Evolutionary conservation across 2,113 vertebrate species (phyloP).

Genomic region (Lycocorax pyrrhopterus): DNA sequence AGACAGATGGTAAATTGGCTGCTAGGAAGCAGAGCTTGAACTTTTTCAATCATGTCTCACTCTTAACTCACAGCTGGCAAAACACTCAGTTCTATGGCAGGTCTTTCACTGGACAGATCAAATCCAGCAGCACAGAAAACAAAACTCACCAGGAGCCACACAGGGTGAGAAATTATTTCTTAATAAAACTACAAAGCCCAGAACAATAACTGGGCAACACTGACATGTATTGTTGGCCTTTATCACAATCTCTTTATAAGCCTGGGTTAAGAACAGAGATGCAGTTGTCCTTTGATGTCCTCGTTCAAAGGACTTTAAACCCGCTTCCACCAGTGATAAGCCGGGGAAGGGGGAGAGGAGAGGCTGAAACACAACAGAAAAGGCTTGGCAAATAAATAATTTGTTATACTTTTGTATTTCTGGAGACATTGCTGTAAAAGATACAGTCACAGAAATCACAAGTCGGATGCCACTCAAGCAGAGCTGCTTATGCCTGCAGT

Average conservation of each 20-base stretch:
- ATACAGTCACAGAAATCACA: not conserved
- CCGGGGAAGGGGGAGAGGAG: not conserved
- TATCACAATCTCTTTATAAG: constrained; percentile 77
- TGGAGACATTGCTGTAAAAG: not conserved
- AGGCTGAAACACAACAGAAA: constrained; percentile 26
- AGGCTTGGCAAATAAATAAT: constrained; percentile 1
- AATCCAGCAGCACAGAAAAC: constrained; percentile 64
- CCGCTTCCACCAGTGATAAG: constrained; percentile 51
- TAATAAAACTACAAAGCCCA: constrained; percentile 79
- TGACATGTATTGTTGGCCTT: constrained; percentile 75
- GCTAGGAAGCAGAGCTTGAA: constrained; percentile 50
- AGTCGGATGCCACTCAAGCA: not conserved
- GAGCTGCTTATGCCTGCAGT: not conserved
- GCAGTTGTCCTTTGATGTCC: constrained; percentile 70
- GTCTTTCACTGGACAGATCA: constrained; percentile 65
- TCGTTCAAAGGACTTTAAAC: constrained; percentile 69
- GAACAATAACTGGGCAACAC: constrained; percentile 66
- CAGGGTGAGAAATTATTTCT: constrained; percentile 73
- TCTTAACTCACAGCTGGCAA: constrained; percentile 59
- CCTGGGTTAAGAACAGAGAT: constrained; percentile 74
- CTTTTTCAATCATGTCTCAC: constrained; percentile 59
- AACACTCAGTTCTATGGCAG: constrained; percentile 19
- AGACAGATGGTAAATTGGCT: constrained; percentile 64
- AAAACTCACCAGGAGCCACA: constrained; percentile 56
- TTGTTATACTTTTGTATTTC: not conserved